Evolutionary conservation across 2,888 invertebrate species (phyloP).

Genomic region (Syritta pipiens): DNA sequence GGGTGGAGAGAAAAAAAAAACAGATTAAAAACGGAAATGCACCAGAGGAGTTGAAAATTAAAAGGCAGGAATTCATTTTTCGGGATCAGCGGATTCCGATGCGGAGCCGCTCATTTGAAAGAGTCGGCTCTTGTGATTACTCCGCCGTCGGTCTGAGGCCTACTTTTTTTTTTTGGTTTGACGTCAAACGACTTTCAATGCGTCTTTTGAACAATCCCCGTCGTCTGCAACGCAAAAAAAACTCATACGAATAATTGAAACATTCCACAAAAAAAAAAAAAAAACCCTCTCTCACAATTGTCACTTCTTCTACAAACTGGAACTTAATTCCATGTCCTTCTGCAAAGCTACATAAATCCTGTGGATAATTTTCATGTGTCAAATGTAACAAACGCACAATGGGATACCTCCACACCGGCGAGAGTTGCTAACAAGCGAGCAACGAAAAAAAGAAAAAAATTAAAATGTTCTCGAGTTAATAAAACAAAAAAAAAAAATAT

Average conservation of each 20-base stretch:
- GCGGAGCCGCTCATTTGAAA: no score
- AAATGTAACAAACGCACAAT: conserved; percentile 65
- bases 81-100: not conserved
- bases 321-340: conserved; percentile 6
- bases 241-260: conserved; percentile 46
- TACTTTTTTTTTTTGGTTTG: no score
- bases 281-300: not conserved
- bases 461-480: conserved; percentile 68
- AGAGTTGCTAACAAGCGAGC: conserved; percentile 42
- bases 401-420: conserved; percentile 32
- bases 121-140: no score
- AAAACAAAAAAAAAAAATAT: conserved; percentile 54
- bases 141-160: no score
- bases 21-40: not conserved
- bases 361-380: conserved; percentile 66
- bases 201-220: not conserved
- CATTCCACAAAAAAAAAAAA: conserved; percentile 27
- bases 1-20: no score
- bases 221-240: not conserved
- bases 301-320: conserved; percentile 28
- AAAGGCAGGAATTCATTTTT: not conserved
- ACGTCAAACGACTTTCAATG: no score
- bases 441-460: conserved; percentile 42
- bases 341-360: conserved; percentile 66
- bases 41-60: not conserved